Percentiles rank a stretch among this genome's conserved stretches.
Evolutionary conservation across 2,113 vertebrate genomes (phyloP).

Genomic region (Thinocorus orbignyianus): DNA sequence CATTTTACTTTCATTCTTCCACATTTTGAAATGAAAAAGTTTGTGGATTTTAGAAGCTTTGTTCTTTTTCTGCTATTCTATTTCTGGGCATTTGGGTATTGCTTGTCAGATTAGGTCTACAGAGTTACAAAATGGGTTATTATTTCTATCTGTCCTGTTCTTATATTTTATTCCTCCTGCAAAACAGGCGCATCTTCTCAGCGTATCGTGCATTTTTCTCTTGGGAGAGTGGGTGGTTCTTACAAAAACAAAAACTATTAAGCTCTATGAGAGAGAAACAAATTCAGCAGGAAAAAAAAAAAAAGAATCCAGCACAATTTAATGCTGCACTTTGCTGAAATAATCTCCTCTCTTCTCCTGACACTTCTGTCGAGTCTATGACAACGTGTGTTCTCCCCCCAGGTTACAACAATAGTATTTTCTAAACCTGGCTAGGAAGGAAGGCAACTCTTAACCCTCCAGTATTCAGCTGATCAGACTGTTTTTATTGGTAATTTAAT

Average conservation of each 20-base stretch:
- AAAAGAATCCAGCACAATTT: background rate
- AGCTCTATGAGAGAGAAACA: background rate
- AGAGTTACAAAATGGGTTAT: background rate
- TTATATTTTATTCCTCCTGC: background rate
- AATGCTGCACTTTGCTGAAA: background rate
- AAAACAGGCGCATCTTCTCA: constrained; percentile 27
- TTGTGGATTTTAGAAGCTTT: background rate
- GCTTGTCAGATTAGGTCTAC: background rate
- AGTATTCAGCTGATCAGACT: background rate
- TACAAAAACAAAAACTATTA: constrained; percentile 18
- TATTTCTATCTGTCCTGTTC: background rate
- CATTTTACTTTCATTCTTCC: background rate
- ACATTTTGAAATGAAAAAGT: background rate
- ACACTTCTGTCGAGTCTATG: background rate
- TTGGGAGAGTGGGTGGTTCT: constrained; percentile 51
- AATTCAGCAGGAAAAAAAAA: background rate
- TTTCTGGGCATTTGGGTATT: background rate
- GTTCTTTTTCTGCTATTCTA: background rate
- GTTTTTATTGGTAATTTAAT: background rate
- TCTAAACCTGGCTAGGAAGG: background rate
- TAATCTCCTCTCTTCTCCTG: background rate
- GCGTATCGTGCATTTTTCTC: background rate
- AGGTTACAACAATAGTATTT: background rate
- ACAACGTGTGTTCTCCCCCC: background rate
- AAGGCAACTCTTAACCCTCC: background rate